These are phyloP conservation scores for Oligia latruncula DNA, from an alignment of 2,888 invertebrate genomes.

Conservation along the genomic window DNA sequence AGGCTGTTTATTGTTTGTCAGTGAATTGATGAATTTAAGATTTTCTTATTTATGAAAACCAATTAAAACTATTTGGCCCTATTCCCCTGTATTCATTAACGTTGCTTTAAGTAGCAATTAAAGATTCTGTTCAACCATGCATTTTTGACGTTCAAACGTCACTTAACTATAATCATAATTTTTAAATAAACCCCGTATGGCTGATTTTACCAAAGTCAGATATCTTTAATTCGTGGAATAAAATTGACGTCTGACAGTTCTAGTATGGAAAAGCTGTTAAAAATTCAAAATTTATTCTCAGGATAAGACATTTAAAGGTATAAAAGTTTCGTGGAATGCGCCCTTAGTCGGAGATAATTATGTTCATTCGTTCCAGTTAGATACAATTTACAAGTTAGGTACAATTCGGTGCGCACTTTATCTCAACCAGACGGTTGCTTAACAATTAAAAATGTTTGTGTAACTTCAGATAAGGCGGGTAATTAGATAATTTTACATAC, in stretches of 20 bases:
- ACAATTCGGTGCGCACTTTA: constrained; percentile 32
- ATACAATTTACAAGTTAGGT: background rate
- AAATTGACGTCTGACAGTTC: too few species aligned
- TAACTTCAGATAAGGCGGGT: constrained; percentile 56
- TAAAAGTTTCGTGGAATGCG: too few species aligned
- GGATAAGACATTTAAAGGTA: too few species aligned
- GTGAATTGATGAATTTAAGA: background rate
- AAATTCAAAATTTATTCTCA: too few species aligned
- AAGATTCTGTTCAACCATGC: too few species aligned
- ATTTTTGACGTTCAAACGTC: too few species aligned
- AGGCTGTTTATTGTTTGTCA: background rate
- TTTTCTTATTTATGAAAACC: background rate
- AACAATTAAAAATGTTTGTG: constrained; percentile 61
- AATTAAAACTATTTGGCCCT: background rate
- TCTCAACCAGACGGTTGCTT: constrained; percentile 43
- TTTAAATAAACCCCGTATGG: too few species aligned
- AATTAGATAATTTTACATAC: constrained; percentile 60
- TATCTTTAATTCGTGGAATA: too few species aligned
- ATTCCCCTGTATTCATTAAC: background rate
- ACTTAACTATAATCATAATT: too few species aligned
- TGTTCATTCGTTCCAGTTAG: constrained; percentile 11
- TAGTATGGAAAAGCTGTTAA: too few species aligned
- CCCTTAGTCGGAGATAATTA: background rate
- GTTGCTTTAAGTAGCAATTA: too few species aligned
- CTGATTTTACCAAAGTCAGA: too few species aligned